Percentiles rank a stretch among this genome's conserved stretches.
These are phyloP conservation scores for Oikopleura dioica DNA, from an alignment of 23 tunicate species.

Conservation along the genomic window DNA sequence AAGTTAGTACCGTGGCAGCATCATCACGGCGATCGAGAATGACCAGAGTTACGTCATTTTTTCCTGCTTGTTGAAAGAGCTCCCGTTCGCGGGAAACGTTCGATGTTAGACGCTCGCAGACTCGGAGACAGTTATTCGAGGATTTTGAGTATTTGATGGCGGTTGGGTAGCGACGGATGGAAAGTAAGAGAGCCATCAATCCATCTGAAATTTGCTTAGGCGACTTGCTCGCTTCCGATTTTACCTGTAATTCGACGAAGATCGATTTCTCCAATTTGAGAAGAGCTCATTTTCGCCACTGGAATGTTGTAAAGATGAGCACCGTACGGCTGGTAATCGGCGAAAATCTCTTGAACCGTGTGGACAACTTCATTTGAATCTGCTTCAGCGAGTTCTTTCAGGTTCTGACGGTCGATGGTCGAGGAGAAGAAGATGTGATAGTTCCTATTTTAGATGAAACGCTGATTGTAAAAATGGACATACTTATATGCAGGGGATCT, in stretches of 20 bases:
- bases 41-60: slow-evolving; percentile 16
- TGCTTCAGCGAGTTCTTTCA: slow-evolving; percentile 73
- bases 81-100: background rate
- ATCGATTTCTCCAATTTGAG: background rate
- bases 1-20: slow-evolving; percentile 41
- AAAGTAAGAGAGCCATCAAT: background rate
- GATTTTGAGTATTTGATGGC: background rate
- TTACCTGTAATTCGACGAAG: background rate
- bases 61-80: background rate
- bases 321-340: slow-evolving; percentile 74
- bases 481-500: slow-evolving; percentile 10
- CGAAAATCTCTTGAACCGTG: slow-evolving; percentile 67
- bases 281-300: background rate
- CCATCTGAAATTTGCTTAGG: slow-evolving; percentile 14
- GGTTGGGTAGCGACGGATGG: background rate
- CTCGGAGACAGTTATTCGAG: background rate
- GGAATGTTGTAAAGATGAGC: slow-evolving; percentile 41
- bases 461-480: background rate
- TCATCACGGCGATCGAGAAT: slow-evolving; percentile 69
- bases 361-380: slow-evolving; percentile 87
- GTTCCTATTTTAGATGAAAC: background rate
- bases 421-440: slow-evolving; percentile 6
- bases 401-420: slow-evolving; percentile 16
- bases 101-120: background rate
- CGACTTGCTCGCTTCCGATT: too few species aligned